A percentile compares a stretch with the other conserved stretches of the same genome.
Evolutionary conservation across 2,888 invertebrate genomes (phyloP).

Genomic region (Xestia c-nigrum): DNA sequence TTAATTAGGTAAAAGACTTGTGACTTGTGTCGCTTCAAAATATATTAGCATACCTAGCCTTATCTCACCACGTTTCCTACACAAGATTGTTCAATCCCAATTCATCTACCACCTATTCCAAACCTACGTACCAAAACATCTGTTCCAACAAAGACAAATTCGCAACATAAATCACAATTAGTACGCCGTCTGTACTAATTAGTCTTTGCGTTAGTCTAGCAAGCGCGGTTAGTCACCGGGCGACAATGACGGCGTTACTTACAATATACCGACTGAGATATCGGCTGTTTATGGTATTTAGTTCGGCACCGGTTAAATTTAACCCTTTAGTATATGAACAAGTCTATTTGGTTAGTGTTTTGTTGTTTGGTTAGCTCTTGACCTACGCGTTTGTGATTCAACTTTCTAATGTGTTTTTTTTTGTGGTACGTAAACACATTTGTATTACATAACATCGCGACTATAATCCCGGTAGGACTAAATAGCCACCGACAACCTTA

Average conservation of each 20-base stretch:
- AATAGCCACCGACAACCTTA: too few relatives aligned
- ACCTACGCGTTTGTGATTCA: background rate
- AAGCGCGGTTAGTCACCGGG: constrained; percentile 71
- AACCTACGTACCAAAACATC: background rate
- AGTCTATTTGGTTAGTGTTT: constrained; percentile 7
- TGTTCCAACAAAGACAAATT: background rate
- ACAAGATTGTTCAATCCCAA: background rate
- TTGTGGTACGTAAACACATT: background rate
- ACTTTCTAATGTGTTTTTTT: background rate
- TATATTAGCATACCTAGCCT: background rate
- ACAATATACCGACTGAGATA: constrained; percentile 66
- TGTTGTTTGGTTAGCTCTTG: background rate
- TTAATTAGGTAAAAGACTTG: background rate
- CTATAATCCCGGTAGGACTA: too few relatives aligned
- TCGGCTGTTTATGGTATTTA: constrained; percentile 64
- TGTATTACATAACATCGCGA: too few relatives aligned
- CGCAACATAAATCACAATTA: constrained; percentile 16
- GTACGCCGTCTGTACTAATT: constrained; percentile 38
- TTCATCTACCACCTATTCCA: background rate
- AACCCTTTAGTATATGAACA: constrained; percentile 30
- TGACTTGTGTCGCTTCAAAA: background rate
- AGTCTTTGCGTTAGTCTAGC: constrained; percentile 65
- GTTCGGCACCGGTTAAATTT: constrained; percentile 64
- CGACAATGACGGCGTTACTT: constrained; percentile 68
- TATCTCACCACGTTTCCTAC: background rate